Conservation (phyloP, 2,797 vertebrate genomes). For the Anableps anableps region DNA sequence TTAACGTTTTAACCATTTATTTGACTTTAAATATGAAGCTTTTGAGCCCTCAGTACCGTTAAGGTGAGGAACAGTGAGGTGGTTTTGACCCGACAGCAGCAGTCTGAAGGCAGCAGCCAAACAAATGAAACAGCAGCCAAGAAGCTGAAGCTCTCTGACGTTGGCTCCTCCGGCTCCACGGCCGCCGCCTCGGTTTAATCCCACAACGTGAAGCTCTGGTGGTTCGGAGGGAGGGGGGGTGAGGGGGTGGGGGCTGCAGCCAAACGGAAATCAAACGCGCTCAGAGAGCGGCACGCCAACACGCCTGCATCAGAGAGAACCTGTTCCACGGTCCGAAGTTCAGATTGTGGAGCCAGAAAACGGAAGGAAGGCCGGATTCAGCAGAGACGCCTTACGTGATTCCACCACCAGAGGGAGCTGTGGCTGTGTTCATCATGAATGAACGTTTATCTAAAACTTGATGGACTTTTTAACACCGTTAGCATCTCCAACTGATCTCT, state of each 20-base stretch:
- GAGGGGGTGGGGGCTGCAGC: conserved; percentile 18
- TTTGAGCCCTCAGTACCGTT: background rate
- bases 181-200: background rate
- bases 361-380: too few species aligned
- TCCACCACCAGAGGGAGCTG: too few species aligned
- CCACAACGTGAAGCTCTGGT: conserved; percentile 28
- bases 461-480: too few species aligned
- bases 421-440: too few species aligned
- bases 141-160: background rate
- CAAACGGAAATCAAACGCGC: conserved; percentile 54
- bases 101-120: conserved; percentile 32
- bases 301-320: background rate
- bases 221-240: background rate
- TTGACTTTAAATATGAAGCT: too few species aligned
- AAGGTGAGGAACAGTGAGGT: background rate
- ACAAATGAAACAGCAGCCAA: conserved; percentile 18
- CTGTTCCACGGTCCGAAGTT: background rate
- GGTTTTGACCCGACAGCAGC: conserved; percentile 32
- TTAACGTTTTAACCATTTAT: too few species aligned
- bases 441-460: too few species aligned
- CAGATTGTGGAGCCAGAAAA: too few species aligned
- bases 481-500: background rate
- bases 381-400: too few species aligned
- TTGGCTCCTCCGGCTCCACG: conserved; percentile 8
- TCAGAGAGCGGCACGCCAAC: conserved; percentile 25